Percentiles rank a stretch among this genome's conserved stretches.
These are phyloP conservation scores for Zeus faber DNA, from an alignment of 2,113 vertebrate species.

Conservation along the genomic window DNA sequence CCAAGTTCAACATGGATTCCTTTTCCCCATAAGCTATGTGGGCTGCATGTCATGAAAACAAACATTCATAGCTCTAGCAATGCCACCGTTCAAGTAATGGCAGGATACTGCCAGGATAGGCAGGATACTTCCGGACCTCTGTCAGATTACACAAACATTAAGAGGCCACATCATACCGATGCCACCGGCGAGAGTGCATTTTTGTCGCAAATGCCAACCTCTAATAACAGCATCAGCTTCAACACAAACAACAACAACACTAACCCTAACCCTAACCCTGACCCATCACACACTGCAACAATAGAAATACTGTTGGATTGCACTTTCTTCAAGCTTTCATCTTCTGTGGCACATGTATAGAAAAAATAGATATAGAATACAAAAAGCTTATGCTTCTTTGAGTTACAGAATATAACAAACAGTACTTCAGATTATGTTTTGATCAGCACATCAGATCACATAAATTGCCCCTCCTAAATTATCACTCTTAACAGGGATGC, in stretches of 20 bases:
- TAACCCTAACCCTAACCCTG: too few relatives aligned
- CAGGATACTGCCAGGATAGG: too few relatives aligned
- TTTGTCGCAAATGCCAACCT: constrained; percentile 67
- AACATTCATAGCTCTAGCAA: constrained; percentile 74
- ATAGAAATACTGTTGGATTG: constrained; percentile 76
- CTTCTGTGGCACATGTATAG: constrained; percentile 71
- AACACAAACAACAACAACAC: too few relatives aligned
- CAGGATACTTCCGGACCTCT: constrained; percentile 67
- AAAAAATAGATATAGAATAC: constrained; percentile 79
- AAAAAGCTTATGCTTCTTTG: constrained; percentile 78
- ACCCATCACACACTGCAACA: constrained; percentile 69
- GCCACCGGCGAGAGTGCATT: constrained; percentile 69
- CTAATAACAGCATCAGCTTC: constrained; percentile 62
- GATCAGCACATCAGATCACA: constrained; percentile 74
- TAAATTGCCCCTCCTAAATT: constrained; percentile 43
- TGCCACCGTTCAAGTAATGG: constrained; percentile 76
- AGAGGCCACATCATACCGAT: constrained; percentile 62
- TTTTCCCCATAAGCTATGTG: constrained; percentile 69
- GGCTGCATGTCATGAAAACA: constrained; percentile 70
- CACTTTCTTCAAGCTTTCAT: constrained; percentile 74
- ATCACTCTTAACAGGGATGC: constrained; percentile 52
- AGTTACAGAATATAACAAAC: constrained; percentile 78
- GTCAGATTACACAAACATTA: constrained; percentile 66
- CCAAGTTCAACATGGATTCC: constrained; percentile 70
- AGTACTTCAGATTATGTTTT: constrained; percentile 77